Evolutionary conservation across 2,797 vertebrate genomes (phyloP).

Genomic region (Urophycis tenuis): DNA sequence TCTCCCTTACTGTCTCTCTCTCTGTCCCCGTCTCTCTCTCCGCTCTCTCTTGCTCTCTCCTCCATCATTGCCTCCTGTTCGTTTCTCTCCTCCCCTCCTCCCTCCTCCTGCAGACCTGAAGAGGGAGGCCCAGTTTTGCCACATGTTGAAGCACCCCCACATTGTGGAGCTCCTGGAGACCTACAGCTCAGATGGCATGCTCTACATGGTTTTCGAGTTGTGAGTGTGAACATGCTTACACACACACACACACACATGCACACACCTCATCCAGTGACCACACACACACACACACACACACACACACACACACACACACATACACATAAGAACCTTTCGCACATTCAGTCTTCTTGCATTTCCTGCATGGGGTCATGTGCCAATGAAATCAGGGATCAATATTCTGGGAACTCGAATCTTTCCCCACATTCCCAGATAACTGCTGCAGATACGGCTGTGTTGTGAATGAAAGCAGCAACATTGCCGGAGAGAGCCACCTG

Average conservation of each 20-base stretch:
- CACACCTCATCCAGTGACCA: background rate
- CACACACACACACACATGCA: background rate
- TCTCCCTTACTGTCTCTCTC: background rate
- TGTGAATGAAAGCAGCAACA: too few relatives aligned
- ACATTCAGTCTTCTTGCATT: too few relatives aligned
- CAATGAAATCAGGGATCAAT: too few relatives aligned
- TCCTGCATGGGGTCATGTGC: too few relatives aligned
- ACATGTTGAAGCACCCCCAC: conserved; percentile 99
- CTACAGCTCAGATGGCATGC: conserved; percentile 99
- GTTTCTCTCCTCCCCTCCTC: background rate
- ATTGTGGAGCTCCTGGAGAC: conserved; percentile 98
- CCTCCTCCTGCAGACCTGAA: conserved; percentile 81
- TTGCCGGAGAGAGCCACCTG: too few relatives aligned
- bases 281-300: background rate
- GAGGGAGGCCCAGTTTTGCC: conserved; percentile 98
- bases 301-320: too few relatives aligned
- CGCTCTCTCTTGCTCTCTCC: background rate
- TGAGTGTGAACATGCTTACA: conserved; percentile 71
- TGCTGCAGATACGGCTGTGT: too few relatives aligned
- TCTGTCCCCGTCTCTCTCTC: background rate
- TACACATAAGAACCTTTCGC: too few relatives aligned
- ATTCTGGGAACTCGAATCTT: too few relatives aligned
- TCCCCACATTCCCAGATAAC: too few relatives aligned
- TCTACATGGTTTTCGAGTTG: conserved; percentile 99
- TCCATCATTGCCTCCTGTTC: background rate